These are phyloP conservation scores for Orthosia incerta DNA, from an alignment of 2,888 invertebrate species.

Conservation along the genomic window DNA sequence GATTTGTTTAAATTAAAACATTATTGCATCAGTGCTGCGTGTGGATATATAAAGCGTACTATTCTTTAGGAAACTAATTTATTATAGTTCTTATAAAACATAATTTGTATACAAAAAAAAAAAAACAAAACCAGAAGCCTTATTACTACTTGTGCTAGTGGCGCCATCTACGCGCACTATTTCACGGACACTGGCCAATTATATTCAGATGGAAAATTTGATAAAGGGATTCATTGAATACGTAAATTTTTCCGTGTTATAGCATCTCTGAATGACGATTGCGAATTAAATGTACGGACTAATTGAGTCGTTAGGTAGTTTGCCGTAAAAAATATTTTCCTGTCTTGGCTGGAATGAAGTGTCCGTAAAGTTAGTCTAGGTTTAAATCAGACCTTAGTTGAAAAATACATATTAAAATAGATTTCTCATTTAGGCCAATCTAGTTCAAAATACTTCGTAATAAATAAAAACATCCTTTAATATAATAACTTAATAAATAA, in stretches of 20 bases:
- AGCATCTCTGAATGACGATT: too few relatives aligned
- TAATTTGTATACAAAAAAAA: neutral
- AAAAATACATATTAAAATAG: neutral
- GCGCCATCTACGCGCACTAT: neutral
- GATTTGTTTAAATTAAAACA: constrained; percentile 1
- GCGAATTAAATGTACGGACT: too few relatives aligned
- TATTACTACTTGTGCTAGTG: constrained; percentile 4
- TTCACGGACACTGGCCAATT: neutral
- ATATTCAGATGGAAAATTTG: too few relatives aligned
- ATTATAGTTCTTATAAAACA: neutral
- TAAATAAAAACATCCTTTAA: neutral
- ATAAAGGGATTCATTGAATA: too few relatives aligned
- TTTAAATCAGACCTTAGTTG: neutral
- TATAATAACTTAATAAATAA: constrained; percentile 1
- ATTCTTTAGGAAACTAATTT: constrained; percentile 12
- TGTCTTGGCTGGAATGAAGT: too few relatives aligned
- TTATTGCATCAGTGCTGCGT: constrained; percentile 13
- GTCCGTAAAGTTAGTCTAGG: too few relatives aligned
- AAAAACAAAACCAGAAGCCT: neutral
- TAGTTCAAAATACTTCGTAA: constrained; percentile 9
- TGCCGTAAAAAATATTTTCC: too few relatives aligned
- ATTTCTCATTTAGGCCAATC: neutral
- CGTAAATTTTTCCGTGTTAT: too few relatives aligned
- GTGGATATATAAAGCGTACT: constrained; percentile 11
- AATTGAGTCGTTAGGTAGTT: too few relatives aligned